phyloP scores from a whole-genome alignment of 2,113 vertebrate species.

The Chaenocephalus aceratus region DNA sequence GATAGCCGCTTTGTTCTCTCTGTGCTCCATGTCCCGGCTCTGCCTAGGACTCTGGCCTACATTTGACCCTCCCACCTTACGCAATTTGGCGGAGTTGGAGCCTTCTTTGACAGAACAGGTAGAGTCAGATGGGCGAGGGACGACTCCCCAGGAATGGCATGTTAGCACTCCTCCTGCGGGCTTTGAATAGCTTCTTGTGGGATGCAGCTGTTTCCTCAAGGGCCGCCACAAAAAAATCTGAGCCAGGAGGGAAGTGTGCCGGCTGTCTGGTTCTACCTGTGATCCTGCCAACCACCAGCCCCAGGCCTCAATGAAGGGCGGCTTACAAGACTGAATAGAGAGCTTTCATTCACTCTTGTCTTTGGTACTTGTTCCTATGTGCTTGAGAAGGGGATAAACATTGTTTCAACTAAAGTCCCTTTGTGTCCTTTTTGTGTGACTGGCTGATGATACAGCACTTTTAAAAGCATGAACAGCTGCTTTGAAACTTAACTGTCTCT shows the following conservation, averaged over 20 bases:
- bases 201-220: constrained; percentile 76
- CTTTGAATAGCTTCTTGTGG: constrained; percentile 75
- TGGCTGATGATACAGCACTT: constrained; percentile 65
- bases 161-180: constrained; percentile 52
- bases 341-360: constrained; percentile 73
- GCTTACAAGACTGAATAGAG: constrained; percentile 67
- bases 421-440: constrained; percentile 48
- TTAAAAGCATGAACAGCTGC: constrained; percentile 78
- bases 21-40: constrained; percentile 22
- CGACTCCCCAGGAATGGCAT: constrained; percentile 45
- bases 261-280: constrained; percentile 77
- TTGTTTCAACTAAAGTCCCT: constrained; percentile 62
- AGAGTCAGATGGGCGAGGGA: constrained; percentile 64
- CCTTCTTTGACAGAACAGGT: constrained; percentile 59
- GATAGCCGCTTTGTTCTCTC: constrained; percentile 71
- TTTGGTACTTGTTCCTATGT: constrained; percentile 80
- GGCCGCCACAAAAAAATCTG: constrained; percentile 53
- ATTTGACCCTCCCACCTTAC: constrained; percentile 28
- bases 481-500: constrained; percentile 81
- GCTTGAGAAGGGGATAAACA: constrained; percentile 66
- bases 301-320: constrained; percentile 43
- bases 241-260: constrained; percentile 62
- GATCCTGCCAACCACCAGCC: constrained; percentile 60
- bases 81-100: constrained; percentile 21
- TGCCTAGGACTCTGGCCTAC: constrained; percentile 19